These are phyloP conservation scores for Trichomalopsis sarcophagae DNA, from an alignment of 1,140 invertebrate species.

Conservation along the genomic window DNA sequence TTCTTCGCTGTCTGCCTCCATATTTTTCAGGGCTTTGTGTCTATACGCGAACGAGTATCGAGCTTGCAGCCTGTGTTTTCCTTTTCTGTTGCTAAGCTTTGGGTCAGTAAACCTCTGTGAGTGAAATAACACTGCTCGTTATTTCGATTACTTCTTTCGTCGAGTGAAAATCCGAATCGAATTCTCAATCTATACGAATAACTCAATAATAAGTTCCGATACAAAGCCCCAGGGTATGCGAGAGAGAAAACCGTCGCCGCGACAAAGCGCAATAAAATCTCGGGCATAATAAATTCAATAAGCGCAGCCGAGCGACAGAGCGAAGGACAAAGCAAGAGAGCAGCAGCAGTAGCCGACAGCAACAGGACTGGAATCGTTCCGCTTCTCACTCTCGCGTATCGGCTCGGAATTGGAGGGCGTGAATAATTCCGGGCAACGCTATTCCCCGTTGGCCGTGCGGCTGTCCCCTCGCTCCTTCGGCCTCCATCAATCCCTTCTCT, in stretches of 20 bases:
- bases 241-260: not conserved
- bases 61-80: not conserved
- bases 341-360: not conserved
- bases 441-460: conserved; percentile 30
- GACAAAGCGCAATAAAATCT: conserved; percentile 38
- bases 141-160: not conserved
- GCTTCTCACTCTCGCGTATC: conserved; percentile 10
- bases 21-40: not conserved
- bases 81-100: not conserved
- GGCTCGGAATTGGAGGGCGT: conserved; percentile 31
- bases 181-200: conserved; percentile 22
- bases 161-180: not conserved
- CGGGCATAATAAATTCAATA: conserved; percentile 41
- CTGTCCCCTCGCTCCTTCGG: conserved; percentile 17
- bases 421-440: conserved; percentile 41
- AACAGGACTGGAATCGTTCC: conserved; percentile 31
- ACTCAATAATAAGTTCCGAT: conserved; percentile 20
- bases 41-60: not conserved
- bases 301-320: conserved; percentile 15
- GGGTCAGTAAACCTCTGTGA: too few relatives aligned
- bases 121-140: too few relatives aligned
- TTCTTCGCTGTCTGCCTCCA: not conserved
- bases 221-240: not conserved
- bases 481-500: conserved; percentile 24
- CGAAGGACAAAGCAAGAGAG: not conserved